Evolutionary conservation across 1,140 invertebrate species (phyloP).

Genomic region (Archegozetes longisetosus): DNA sequence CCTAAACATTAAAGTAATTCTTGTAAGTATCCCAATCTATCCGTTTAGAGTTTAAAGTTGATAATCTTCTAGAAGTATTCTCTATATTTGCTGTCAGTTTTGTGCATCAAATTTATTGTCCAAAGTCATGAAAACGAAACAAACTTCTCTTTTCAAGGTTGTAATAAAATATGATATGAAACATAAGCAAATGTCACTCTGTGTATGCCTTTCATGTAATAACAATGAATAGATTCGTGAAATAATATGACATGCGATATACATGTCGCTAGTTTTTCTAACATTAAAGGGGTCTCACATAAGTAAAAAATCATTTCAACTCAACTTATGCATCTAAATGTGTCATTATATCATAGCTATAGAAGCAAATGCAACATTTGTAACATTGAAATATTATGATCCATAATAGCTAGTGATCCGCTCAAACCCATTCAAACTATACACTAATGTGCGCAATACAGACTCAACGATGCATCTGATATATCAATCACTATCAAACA

Average conservation of each 20-base stretch:
- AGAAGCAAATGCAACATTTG: background rate
- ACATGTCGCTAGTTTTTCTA: background rate
- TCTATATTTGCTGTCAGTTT: background rate
- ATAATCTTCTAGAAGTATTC: too few species aligned
- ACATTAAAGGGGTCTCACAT: too few species aligned
- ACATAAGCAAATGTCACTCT: background rate
- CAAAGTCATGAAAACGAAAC: background rate
- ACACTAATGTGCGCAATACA: too few species aligned
- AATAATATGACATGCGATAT: background rate
- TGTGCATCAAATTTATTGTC: background rate
- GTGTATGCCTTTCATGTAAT: background rate
- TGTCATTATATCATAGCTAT: background rate
- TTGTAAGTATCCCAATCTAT: too few species aligned
- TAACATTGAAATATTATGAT: too few species aligned
- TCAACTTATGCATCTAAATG: too few species aligned
- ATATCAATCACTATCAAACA: background rate
- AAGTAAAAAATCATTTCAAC: too few species aligned
- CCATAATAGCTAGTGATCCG: too few species aligned
- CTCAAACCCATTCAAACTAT: too few species aligned
- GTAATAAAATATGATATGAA: background rate
- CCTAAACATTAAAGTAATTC: too few species aligned
- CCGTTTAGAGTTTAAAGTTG: too few species aligned
- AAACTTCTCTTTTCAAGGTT: background rate
- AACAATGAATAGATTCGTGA: background rate
- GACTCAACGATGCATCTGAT: background rate